These are phyloP conservation scores for Chloropsis cyanopogon DNA, from an alignment of 2,113 vertebrate genomes.

Conservation along the genomic window DNA sequence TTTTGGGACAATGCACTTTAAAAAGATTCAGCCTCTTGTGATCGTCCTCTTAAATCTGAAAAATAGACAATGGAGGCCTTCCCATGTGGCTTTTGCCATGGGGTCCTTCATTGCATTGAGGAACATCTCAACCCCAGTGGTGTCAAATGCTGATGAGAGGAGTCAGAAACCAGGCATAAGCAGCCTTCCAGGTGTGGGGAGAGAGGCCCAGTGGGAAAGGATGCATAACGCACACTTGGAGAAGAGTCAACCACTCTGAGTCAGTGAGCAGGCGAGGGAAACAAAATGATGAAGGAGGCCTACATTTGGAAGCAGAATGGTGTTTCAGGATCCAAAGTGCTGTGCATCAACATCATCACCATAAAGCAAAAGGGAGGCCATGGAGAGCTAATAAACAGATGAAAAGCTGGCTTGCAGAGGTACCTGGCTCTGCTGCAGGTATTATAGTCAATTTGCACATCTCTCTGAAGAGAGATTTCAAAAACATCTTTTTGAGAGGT, in stretches of 20 bases:
- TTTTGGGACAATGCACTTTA: background rate
- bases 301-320: background rate
- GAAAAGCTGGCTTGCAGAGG: slow-evolving; percentile 55
- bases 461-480: slow-evolving; percentile 48
- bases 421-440: slow-evolving; percentile 66
- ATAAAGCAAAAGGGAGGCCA: slow-evolving; percentile 57
- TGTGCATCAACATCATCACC: slow-evolving; percentile 52
- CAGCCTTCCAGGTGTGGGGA: background rate
- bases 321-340: slow-evolving; percentile 45
- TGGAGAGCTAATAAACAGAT: slow-evolving; percentile 60
- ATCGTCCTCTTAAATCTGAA: background rate
- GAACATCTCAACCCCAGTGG: background rate
- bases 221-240: background rate
- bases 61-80: background rate
- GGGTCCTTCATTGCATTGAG: background rate
- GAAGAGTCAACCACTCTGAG: background rate
- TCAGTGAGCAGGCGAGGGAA: background rate
- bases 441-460: slow-evolving; percentile 69
- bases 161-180: background rate
- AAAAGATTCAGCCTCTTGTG: background rate
- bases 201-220: background rate
- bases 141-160: background rate
- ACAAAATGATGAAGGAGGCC: background rate
- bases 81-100: background rate
- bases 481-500: slow-evolving; percentile 14